These are phyloP conservation scores for Tichodroma muraria DNA, from an alignment of 2,113 vertebrate species.

Conservation along the genomic window DNA sequence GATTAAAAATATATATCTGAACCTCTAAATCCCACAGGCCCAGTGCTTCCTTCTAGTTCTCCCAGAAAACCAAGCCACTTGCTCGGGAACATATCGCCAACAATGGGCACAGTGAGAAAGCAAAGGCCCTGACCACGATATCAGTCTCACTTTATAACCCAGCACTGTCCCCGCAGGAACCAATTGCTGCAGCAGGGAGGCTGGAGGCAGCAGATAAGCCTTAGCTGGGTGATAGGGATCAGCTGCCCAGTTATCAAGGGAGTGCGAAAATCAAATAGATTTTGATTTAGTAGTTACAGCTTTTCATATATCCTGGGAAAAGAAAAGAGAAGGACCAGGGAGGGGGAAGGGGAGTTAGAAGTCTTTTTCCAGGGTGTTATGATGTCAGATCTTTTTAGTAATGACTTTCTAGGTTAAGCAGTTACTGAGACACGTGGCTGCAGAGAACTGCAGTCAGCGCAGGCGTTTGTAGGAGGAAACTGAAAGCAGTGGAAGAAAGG, in stretches of 20 bases:
- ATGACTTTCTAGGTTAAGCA: conserved; percentile 44
- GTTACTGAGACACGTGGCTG: background rate
- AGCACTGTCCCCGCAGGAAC: background rate
- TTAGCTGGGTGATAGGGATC: conserved; percentile 54
- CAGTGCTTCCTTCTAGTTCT: background rate
- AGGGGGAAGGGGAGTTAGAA: background rate
- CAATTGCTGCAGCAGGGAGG: conserved; percentile 17
- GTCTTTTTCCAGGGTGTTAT: conserved; percentile 10
- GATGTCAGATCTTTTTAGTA: conserved; percentile 41
- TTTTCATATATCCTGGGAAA: conserved; percentile 48
- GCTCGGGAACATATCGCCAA: background rate
- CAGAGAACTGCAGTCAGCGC: background rate
- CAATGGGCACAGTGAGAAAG: background rate
- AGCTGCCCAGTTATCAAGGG: conserved; percentile 55
- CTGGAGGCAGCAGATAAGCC: conserved; percentile 66
- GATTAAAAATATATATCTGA: conserved; percentile 21
- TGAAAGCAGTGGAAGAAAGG: background rate
- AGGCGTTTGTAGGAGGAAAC: conserved; percentile 5
- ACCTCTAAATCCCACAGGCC: background rate
- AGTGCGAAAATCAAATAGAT: conserved; percentile 65
- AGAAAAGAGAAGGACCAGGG: conserved; percentile 3
- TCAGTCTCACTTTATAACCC: conserved; percentile 35
- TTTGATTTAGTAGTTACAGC: conserved; percentile 53
- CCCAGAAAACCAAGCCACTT: background rate
- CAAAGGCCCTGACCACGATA: background rate